Evolutionary conservation across 2,113 vertebrate species (phyloP), one percentile per base, ranked within the genome.

Genomic region (Cheilinus undulatus): DNA sequence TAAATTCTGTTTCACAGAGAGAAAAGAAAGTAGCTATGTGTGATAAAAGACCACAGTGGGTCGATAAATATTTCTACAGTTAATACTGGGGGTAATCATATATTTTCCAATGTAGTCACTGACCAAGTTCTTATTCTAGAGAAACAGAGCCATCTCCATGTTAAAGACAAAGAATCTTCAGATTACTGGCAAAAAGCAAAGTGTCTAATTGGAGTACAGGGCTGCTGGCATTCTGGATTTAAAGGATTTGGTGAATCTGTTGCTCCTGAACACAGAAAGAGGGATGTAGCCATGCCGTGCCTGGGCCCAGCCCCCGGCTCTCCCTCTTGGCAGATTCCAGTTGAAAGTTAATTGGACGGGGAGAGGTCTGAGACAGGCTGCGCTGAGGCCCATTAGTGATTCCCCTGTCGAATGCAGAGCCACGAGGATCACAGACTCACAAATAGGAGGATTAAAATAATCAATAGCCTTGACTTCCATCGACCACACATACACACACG

Each of bases 371-470:
- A 93, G 92, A 89, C 89, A 87, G 93, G 85, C 89, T 91, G 90
- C 68, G 65, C 88, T 80, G 92, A 92, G 92, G 90, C 92, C 93
- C 92, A 94, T 94, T 94, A 95, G 91, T 38, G 87, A 93, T 93
- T 93, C 92, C 93, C 92, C 88, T 91, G 93, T 92, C 90, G 92
- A 92, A 93, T 90, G 89, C 91, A 88, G 85, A 93, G 92, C 92
- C 91, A 92, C 84, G 85, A 92, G 92, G 94, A 95, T 95, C 94
- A 94, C 93, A 95, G 92, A 93, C 93, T 94, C 92, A 93, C 94
- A 95, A 93, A 94, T 94, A 93, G 92, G 86, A 87, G 91, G 94
- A 94, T 95, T 95, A 94, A 93, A 95, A 95, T 94, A 94, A 94
- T 95, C 94, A 94, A 95, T 95, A 94, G 87, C 89, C 90, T 91